phyloP scores from a whole-genome alignment of 2,797 vertebrate genomes.

The Brachyalestes nurse region DNA sequence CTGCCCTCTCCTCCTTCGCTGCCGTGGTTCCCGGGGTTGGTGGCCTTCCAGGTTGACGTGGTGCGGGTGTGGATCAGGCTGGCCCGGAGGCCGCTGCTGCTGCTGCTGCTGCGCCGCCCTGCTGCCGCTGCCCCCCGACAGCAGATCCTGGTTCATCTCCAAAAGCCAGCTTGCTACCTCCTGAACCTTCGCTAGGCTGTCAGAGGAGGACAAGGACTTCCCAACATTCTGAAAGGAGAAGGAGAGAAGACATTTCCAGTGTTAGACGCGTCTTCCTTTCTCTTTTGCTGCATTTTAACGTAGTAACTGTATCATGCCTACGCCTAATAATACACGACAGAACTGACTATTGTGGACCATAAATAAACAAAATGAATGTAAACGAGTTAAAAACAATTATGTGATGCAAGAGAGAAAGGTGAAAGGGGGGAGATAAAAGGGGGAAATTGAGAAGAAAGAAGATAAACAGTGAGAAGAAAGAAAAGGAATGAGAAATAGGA shows the following conservation, averaged over 20 bases:
- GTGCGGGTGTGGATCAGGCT: conserved; percentile 66
- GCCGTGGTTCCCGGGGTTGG: conserved; percentile 42
- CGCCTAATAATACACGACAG: no score
- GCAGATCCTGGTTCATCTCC: conserved; percentile 99
- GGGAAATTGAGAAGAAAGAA: no score
- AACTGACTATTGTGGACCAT: no score
- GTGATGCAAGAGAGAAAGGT: not conserved
- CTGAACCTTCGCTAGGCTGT: conserved; percentile 99
- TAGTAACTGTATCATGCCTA: not conserved
- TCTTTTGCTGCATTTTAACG: not conserved
- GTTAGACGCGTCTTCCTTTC: not conserved
- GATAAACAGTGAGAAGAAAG: not conserved
- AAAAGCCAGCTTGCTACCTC: conserved; percentile 99
- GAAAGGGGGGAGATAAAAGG: not conserved
- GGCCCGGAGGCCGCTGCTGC: conserved; percentile 87
- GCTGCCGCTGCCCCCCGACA: conserved; percentile 99
- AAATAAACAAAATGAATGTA: no score
- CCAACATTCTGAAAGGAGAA: conserved; percentile 87
- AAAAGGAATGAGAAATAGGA: no score
- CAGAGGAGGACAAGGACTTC: conserved; percentile 96
- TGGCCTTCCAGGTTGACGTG: conserved; percentile 83
- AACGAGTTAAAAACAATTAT: no score
- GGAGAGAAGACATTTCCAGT: not conserved
- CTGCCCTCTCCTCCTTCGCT: conserved; percentile 49
- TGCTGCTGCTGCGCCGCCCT: conserved; percentile 82